Evolutionary conservation across 2,113 vertebrate genomes (phyloP), one percentile per base, ranked within the genome.

Genomic region (Dascyllus trimaculatus): DNA sequence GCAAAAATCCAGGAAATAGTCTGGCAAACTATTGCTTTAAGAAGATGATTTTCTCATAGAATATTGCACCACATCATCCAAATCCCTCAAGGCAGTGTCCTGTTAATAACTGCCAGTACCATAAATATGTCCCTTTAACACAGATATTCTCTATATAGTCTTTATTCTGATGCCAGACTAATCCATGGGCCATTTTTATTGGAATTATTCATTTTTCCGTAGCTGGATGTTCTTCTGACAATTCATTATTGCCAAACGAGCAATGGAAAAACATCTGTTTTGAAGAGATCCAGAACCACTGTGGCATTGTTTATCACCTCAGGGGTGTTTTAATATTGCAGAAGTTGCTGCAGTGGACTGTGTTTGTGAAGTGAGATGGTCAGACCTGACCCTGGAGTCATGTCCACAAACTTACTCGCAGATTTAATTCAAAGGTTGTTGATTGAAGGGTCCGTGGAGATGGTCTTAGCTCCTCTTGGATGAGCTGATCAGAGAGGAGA

Each of bases 381-480:
- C 75, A 68, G 67, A 53, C 9, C 48, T 7, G 3, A n/a, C 21
- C 63, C 35, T 83, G 63, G 76, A 78, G 74, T 76, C 70, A 75
- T 38, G n/a, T 35, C 25, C 5, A 18, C 64, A n/a, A 61, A 76
- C 86, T 83, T 71, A 58, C 26, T 66, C 10, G 11, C 11, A 77
- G 62, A 66, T 85, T 87, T 59, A 67, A 75, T 81, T 80, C 66
- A 53, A 59, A 76, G 66, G 69, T 68, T 58, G 61, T 69, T 86
- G 90, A 91, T 78, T 86, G 89, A 88, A 89, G 54, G 83, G 71
- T 85, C 79, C 26, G 5, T 49, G 32, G 71, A 82, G 71, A 86
- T 88, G 58, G 60, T 80, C 79, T 89, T 75, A 77, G 83, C 85
- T 91, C 67, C 81, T 83, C 85, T 86, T 70, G 83, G 73, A 68